phyloP scores from a whole-genome alignment of 2,797 vertebrate species.

The Tolypeutes matacus region DNA sequence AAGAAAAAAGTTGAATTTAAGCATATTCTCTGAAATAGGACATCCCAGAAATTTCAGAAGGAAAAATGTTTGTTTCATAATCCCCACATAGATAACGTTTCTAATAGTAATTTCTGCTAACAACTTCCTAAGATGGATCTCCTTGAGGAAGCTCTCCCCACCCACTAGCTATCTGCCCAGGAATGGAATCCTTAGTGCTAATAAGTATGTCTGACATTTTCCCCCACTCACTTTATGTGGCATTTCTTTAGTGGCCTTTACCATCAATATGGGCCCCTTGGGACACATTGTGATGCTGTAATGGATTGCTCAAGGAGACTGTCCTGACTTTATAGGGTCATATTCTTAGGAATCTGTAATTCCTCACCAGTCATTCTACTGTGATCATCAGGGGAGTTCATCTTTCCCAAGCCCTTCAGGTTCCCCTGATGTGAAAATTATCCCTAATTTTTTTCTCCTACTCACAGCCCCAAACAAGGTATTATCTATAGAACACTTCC shows the following conservation, averaged over 20 bases:
- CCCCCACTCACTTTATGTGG: background rate
- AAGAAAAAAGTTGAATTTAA: background rate
- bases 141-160: background rate
- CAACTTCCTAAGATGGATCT: background rate
- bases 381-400: no score
- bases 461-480: background rate
- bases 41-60: background rate
- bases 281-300: accelerated
- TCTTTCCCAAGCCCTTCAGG: background rate
- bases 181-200: background rate
- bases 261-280: accelerated
- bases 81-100: background rate
- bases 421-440: background rate
- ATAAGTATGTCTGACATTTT: background rate
- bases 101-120: background rate
- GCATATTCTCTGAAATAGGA: background rate
- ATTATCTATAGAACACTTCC: background rate
- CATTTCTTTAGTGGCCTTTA: background rate
- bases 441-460: background rate
- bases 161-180: background rate
- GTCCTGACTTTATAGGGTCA: no score
- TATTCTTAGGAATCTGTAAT: background rate
- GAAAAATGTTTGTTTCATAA: background rate
- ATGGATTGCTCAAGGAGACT: accelerated
- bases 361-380: background rate